Percentiles rank a stretch among this genome's conserved stretches.
These are phyloP conservation scores for Macrocentrus cingulum DNA, from an alignment of 1,140 invertebrate genomes.

Conservation along the genomic window DNA sequence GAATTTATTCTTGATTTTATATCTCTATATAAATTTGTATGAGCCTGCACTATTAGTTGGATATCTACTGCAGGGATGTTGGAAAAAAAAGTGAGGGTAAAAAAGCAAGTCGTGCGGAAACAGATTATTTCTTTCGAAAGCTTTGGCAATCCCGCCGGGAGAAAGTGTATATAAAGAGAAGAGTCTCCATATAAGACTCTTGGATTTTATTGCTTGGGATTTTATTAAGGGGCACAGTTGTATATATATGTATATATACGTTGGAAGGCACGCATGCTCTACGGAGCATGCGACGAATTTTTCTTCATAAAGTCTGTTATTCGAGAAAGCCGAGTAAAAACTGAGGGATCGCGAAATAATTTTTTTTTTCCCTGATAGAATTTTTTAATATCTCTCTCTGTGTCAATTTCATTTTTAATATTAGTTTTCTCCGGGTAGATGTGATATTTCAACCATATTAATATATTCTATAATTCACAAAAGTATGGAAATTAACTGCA, in stretches of 20 bases:
- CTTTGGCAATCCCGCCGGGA: not conserved
- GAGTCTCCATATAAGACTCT: not conserved
- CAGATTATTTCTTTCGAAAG: constrained; percentile 27
- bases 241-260: too few species aligned
- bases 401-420: constrained; percentile 5
- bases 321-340: constrained; percentile 3
- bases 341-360: not conserved
- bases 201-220: constrained; percentile 24
- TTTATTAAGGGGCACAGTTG: too few species aligned
- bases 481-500: too few species aligned
- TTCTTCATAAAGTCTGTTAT: constrained; percentile 23
- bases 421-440: too few species aligned
- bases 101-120: constrained; percentile 27
- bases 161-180: not conserved
- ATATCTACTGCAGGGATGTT: not conserved
- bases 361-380: constrained; percentile 2
- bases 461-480: too few species aligned
- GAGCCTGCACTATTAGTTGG: too few species aligned
- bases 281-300: constrained; percentile 26
- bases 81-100: constrained; percentile 12
- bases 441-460: too few species aligned
- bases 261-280: constrained; percentile 13
- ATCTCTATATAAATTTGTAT: not conserved
- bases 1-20: not conserved
- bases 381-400: constrained; percentile 24